Evolutionary conservation across 2,888 invertebrate genomes (phyloP).

Genomic region (Nemapogon koenigi): DNA sequence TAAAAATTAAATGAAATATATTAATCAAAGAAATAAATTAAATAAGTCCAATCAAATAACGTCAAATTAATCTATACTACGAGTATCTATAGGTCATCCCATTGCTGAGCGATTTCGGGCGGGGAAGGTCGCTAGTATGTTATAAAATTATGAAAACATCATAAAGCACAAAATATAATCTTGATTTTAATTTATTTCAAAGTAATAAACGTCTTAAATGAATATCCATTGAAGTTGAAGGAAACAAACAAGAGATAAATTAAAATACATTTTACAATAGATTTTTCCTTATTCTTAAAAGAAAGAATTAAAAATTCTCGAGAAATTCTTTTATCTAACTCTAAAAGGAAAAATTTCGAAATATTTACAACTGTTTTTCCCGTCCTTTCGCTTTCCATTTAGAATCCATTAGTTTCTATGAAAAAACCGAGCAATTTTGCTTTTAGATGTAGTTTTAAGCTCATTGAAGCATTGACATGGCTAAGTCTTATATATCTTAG

Average conservation of each 20-base stretch:
- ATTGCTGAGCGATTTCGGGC: too few relatives aligned
- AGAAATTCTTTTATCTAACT: slow-evolving; percentile 1
- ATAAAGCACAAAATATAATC: too few relatives aligned
- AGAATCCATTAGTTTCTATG: slow-evolving; percentile 34
- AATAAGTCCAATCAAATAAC: too few relatives aligned
- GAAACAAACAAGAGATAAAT: not conserved
- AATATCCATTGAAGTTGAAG: too few relatives aligned
- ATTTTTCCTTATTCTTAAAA: not conserved
- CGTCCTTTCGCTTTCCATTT: slow-evolving; percentile 20
- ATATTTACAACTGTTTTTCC: too few relatives aligned
- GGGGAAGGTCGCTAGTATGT: too few relatives aligned
- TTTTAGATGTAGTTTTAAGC: slow-evolving; percentile 28
- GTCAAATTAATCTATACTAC: too few relatives aligned
- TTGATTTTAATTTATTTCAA: not conserved
- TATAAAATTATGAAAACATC: too few relatives aligned
- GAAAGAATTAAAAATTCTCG: slow-evolving; percentile 2
- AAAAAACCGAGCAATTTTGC: slow-evolving; percentile 16
- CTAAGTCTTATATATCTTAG: not conserved
- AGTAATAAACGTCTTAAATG: not conserved
- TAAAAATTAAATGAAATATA: too few relatives aligned
- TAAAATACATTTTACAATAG: not conserved
- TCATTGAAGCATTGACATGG: slow-evolving; percentile 22
- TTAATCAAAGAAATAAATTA: too few relatives aligned
- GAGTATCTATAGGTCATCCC: too few relatives aligned
- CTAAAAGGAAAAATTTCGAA: not conserved